These are phyloP conservation scores for Pygoscelis adeliae DNA, from an alignment of 2,113 vertebrate genomes.

Conservation along the genomic window DNA sequence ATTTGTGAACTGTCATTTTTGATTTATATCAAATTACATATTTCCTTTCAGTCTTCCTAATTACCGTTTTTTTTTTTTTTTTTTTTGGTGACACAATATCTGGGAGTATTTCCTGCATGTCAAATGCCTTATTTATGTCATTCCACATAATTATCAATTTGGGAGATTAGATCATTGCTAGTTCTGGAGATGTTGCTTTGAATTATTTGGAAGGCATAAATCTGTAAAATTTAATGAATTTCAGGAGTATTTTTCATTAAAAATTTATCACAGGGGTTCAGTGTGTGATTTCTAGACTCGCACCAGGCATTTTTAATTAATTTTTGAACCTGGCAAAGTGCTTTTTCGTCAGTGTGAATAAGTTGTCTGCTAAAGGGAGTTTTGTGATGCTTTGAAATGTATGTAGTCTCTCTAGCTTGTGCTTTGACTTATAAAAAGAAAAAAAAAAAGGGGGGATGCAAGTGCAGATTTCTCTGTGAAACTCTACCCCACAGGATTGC, in stretches of 20 bases:
- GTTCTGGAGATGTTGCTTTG: conserved; percentile 24
- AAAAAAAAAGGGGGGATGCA: accelerated
- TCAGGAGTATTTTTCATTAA: conserved; percentile 18
- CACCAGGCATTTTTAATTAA: conserved; percentile 28
- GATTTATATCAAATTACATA: conserved; percentile 7
- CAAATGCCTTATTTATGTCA: conserved; percentile 29
- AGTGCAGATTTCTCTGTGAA: background rate
- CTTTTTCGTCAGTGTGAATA: background rate
- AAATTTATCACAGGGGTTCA: conserved; percentile 17
- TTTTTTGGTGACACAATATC: background rate
- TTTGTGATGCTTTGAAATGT: background rate
- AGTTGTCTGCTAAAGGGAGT: background rate
- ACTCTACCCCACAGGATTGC: background rate
- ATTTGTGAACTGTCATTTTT: conserved; percentile 38
- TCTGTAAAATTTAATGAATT: conserved; percentile 11
- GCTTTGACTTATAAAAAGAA: background rate
- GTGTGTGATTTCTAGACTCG: background rate
- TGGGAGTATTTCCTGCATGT: background rate
- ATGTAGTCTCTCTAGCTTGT: background rate
- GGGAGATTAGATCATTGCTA: background rate
- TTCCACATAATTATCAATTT: conserved; percentile 16
- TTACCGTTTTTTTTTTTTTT: background rate
- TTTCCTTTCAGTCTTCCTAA: conserved; percentile 29
- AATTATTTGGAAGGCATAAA: conserved; percentile 48
- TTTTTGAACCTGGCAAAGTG: background rate